Conservation (phyloP, 2,888 invertebrate genomes). For the Lagria hirta region DNA sequence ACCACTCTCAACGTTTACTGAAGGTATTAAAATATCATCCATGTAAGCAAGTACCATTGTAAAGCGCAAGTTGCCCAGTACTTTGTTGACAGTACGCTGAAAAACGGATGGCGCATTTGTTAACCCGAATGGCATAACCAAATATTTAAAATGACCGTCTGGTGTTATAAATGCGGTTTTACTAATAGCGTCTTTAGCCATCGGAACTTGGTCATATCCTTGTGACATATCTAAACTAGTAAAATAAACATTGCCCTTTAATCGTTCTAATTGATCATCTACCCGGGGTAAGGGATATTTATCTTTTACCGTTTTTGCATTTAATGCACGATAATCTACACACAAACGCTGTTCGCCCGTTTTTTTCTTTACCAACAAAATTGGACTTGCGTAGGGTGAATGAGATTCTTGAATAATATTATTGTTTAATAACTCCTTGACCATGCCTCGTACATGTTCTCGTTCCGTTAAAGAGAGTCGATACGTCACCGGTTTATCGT, state of each 20-base stretch:
- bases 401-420: constrained; percentile 36
- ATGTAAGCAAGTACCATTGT: too few species aligned
- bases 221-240: not conserved
- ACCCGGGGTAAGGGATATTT: constrained; percentile 43
- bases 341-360: constrained; percentile 35
- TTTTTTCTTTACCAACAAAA: constrained; percentile 23
- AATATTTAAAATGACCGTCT: constrained; percentile 43
- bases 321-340: constrained; percentile 42
- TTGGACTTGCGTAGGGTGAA: constrained; percentile 36
- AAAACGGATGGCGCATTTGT: constrained; percentile 38
- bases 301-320: constrained; percentile 41
- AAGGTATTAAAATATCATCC: too few species aligned
- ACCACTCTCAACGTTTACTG: too few species aligned
- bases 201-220: not conserved
- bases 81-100: constrained; percentile 22
- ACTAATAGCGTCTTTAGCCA: constrained; percentile 30
- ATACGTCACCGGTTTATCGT: constrained; percentile 2
- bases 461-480: not conserved
- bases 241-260: not conserved
- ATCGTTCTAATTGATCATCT: constrained; percentile 37
- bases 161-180: constrained; percentile 44
- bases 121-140: constrained; percentile 43
- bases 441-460: constrained; percentile 21
- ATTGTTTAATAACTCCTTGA: constrained; percentile 28
- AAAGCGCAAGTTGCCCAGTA: too few species aligned